Evolutionary conservation across 2,113 vertebrate species (phyloP).

Genomic region (Ariopsis seemanni): DNA sequence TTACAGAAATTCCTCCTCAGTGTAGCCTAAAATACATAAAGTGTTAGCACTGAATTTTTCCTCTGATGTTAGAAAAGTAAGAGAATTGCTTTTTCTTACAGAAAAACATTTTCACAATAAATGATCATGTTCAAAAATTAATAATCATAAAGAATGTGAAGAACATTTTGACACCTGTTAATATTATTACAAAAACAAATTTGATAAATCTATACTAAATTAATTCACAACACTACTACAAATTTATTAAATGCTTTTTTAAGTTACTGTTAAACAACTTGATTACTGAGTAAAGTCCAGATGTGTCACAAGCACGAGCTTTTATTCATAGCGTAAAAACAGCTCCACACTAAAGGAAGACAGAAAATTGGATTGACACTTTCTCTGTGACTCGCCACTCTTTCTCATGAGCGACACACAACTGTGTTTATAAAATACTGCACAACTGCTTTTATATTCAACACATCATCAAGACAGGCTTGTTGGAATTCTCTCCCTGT

Average conservation of each 20-base stretch:
- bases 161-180: neutral
- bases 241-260: neutral
- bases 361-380: neutral
- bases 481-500: neutral
- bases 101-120: too few species aligned
- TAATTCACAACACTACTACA: neutral
- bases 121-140: neutral
- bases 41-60: too few species aligned
- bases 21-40: neutral
- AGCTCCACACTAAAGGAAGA: neutral
- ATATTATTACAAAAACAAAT: neutral
- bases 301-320: neutral
- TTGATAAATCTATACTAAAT: neutral
- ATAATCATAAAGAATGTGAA: neutral
- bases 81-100: too few species aligned
- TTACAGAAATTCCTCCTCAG: neutral
- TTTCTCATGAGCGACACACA: neutral
- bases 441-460: neutral
- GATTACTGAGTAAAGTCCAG: too few species aligned
- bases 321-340: too few species aligned
- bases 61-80: too few species aligned
- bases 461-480: neutral
- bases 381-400: neutral
- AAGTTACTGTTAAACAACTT: neutral
- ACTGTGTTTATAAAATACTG: neutral